Evolutionary conservation across 2,797 vertebrate genomes (phyloP).

Genomic region (Helostoma temminkii): DNA sequence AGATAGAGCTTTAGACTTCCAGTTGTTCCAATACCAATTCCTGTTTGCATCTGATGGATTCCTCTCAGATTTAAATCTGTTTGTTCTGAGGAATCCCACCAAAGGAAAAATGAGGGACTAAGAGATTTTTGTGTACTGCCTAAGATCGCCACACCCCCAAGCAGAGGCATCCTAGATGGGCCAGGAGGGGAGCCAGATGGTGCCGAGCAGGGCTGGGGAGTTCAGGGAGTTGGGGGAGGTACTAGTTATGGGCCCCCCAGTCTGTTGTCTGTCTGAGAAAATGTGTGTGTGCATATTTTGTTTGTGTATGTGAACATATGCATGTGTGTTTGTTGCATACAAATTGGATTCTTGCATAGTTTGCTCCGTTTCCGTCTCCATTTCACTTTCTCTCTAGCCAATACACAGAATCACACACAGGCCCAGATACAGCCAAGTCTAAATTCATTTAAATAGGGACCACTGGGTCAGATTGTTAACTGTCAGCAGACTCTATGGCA

Average conservation of each 20-base stretch:
- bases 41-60: conserved; percentile 40
- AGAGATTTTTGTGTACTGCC: conserved; percentile 45
- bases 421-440: conserved; percentile 24
- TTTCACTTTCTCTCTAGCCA: conserved; percentile 17
- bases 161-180: conserved; percentile 71
- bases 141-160: conserved; percentile 54
- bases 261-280: conserved; percentile 74
- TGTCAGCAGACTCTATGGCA: conserved; percentile 70
- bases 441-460: conserved; percentile 58
- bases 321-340: conserved; percentile 31
- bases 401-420: conserved; percentile 12
- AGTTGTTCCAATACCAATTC: conserved; percentile 5
- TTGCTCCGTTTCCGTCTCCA: conserved; percentile 4
- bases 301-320: conserved; percentile 30
- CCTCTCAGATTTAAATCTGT: conserved; percentile 27
- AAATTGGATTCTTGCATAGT: conserved; percentile 26
- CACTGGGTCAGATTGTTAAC: conserved; percentile 53
- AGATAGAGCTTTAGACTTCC: conserved; percentile 25
- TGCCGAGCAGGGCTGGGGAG: conserved; percentile 70
- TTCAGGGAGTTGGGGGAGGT: conserved; percentile 73
- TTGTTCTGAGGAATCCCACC: conserved; percentile 63
- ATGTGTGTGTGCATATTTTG: conserved; percentile 37
- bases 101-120: conserved; percentile 30
- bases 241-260: conserved; percentile 56
- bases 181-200: conserved; percentile 85